Evolutionary conservation across 1,140 invertebrate species (phyloP).

Genomic region (Drosophila nannoptera): DNA sequence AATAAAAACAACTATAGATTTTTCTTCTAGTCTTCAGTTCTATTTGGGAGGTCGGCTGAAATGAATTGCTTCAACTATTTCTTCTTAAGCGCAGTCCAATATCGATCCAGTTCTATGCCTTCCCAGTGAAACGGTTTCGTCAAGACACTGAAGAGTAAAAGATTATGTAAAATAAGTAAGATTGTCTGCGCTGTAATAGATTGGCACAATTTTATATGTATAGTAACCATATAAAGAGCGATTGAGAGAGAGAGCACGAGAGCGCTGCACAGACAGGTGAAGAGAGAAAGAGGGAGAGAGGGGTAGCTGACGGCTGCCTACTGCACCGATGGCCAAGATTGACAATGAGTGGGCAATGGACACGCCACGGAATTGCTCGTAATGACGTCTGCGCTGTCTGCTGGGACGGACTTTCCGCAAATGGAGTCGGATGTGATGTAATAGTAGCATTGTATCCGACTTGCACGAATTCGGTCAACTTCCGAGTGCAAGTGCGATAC

Average conservation of each 20-base stretch:
- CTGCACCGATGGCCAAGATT: slow-evolving; percentile 76
- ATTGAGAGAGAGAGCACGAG: neutral
- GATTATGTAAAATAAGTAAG: slow-evolving; percentile 18
- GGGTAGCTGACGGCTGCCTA: slow-evolving; percentile 47
- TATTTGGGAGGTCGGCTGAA: too few species aligned
- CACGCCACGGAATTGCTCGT: slow-evolving; percentile 6
- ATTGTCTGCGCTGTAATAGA: neutral
- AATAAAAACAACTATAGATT: too few species aligned
- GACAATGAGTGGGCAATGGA: slow-evolving; percentile 64
- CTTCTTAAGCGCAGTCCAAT: slow-evolving; percentile 62
- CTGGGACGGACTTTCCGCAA: neutral
- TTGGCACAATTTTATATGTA: too few species aligned
- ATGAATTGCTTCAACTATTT: slow-evolving; percentile 20
- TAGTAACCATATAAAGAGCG: too few species aligned
- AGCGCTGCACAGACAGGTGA: too few species aligned
- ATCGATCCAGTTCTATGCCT: slow-evolving; percentile 65
- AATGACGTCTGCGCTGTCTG: slow-evolving; percentile 6
- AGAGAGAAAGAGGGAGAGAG: neutral
- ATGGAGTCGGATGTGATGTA: slow-evolving; percentile 60
- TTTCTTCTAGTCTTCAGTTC: too few species aligned
- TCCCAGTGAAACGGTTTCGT: slow-evolving; percentile 73
- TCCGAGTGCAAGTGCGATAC: slow-evolving; percentile 49
- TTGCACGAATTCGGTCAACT: slow-evolving; percentile 77
- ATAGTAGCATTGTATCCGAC: slow-evolving; percentile 75
- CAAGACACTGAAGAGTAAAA: slow-evolving; percentile 59